Conservation (phyloP, 2,113 vertebrate species). For the Hippopotamus amphibius region DNA sequence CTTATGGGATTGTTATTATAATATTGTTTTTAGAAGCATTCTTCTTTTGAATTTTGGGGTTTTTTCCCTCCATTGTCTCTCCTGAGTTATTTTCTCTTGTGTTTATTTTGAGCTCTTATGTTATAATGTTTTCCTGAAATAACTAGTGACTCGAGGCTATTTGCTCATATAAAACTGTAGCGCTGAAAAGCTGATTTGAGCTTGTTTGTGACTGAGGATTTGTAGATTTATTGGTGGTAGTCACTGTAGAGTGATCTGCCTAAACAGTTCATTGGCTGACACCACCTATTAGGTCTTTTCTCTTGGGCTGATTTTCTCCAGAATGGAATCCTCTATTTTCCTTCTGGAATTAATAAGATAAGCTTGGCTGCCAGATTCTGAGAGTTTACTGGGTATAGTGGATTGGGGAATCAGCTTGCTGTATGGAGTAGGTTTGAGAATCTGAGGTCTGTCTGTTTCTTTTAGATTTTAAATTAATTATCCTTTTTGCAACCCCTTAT, state of each 20-base stretch:
- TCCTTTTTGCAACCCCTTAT: not conserved
- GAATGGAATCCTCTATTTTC: not conserved
- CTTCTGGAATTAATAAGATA: not conserved
- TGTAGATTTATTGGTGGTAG: not conserved
- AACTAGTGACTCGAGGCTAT: not conserved
- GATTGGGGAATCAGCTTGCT: not conserved
- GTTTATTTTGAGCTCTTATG: constrained; percentile 30
- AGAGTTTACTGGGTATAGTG: not conserved
- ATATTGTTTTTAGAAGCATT: not conserved
- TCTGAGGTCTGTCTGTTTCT: not conserved
- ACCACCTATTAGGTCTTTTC: not conserved
- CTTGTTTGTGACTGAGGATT: not conserved
- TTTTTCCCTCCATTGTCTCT: not conserved
- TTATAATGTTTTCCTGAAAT: constrained; percentile 5
- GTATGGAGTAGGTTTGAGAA: not conserved
- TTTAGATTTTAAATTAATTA: not conserved
- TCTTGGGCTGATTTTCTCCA: not conserved
- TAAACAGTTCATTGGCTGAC: not conserved
- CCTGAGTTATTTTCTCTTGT: not conserved
- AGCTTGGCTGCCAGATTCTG: not conserved
- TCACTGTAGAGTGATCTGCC: not conserved
- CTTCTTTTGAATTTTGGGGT: not conserved
- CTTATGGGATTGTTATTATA: not conserved
- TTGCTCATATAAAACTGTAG: not conserved
- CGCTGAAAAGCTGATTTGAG: not conserved